phyloP scores from a whole-genome alignment of 2,113 vertebrate species.

The Phaethon lepturus region DNA sequence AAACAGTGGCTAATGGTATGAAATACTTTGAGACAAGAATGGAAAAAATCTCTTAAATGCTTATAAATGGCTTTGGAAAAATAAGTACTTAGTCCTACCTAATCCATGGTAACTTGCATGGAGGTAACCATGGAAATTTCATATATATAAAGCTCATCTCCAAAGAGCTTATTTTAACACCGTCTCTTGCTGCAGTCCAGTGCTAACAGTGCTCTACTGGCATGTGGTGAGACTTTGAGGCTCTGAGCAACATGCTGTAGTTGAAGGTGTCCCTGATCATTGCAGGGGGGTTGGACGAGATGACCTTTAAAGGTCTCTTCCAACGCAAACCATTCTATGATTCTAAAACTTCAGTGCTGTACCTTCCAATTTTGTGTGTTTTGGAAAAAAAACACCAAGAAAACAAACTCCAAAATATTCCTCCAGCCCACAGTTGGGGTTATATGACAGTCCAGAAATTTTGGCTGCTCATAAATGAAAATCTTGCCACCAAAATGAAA shows the following conservation, averaged over 20 bases:
- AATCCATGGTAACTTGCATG: neutral
- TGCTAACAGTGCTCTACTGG: neutral
- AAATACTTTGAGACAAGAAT: neutral
- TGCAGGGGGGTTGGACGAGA: neutral
- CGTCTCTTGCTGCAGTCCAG: neutral
- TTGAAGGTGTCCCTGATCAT: neutral
- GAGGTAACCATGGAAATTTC: constrained; percentile 46
- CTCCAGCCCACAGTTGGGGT: neutral
- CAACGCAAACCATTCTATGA: neutral
- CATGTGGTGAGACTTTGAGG: neutral
- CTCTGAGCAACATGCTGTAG: neutral
- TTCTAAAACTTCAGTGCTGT: neutral
- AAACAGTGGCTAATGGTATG: neutral
- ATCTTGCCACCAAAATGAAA: neutral
- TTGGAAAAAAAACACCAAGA: neutral
- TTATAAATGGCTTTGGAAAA: neutral
- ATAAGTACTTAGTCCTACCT: neutral
- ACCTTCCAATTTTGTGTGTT: neutral
- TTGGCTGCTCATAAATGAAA: neutral
- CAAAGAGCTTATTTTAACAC: neutral
- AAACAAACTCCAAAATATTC: neutral
- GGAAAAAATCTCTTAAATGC: neutral
- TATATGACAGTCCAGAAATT: neutral
- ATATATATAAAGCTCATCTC: neutral
- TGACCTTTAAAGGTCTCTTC: neutral